These are phyloP conservation scores for Tortricodes alternella DNA, from an alignment of 2,888 invertebrate genomes.

Conservation along the genomic window DNA sequence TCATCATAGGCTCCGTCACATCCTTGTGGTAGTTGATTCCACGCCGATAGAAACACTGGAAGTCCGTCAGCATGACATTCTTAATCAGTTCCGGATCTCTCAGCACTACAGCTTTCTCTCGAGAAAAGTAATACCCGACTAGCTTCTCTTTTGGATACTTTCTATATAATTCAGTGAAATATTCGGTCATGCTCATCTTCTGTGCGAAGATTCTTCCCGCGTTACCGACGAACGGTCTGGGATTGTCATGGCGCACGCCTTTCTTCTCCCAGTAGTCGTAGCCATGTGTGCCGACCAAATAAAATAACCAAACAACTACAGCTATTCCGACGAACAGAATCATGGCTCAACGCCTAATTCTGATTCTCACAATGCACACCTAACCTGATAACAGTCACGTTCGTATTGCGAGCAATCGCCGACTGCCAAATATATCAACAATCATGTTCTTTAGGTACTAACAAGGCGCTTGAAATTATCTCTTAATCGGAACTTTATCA, in stretches of 20 bases:
- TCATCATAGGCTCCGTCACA: slow-evolving; percentile 47
- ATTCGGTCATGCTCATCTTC: slow-evolving; percentile 15
- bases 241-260: slow-evolving; percentile 7
- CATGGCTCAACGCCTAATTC: background rate
- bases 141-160: slow-evolving; percentile 13
- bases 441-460: background rate
- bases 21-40: slow-evolving; percentile 11
- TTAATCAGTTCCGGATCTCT: slow-evolving; percentile 19
- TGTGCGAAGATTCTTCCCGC: slow-evolving; percentile 1
- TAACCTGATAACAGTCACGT: background rate
- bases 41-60: slow-evolving; percentile 11
- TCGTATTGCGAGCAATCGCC: background rate
- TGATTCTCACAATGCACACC: background rate
- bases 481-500: background rate
- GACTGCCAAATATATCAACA: too few relatives aligned
- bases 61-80: slow-evolving; percentile 13
- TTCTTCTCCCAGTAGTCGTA: slow-evolving; percentile 21
- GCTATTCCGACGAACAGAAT: background rate
- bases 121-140: slow-evolving; percentile 3
- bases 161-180: slow-evolving; percentile 6
- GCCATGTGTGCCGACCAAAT: slow-evolving; percentile 5
- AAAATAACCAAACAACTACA: slow-evolving; percentile 5
- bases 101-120: background rate
- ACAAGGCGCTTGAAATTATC: background rate
- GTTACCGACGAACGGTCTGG: slow-evolving; percentile 18